These are phyloP conservation scores for Spongilla lacustris DNA, from an alignment of 37 sponge, comb jelly and placozoan species.

Conservation along the genomic window DNA sequence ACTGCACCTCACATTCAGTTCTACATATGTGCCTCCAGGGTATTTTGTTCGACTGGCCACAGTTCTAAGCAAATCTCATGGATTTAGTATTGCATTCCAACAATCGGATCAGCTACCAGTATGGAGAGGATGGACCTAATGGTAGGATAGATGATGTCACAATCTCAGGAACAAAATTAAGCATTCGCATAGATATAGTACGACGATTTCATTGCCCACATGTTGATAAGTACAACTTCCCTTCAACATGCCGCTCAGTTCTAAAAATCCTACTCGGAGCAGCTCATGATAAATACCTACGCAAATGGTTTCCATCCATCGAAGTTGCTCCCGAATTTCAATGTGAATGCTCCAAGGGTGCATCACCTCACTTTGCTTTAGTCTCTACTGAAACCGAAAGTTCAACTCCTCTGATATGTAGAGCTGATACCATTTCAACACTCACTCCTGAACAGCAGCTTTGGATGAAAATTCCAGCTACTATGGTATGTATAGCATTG, in stretches of 20 bases:
- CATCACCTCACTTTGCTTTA: neutral
- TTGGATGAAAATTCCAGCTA: conserved; percentile 16
- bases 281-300: no score
- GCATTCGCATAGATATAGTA: conserved; percentile 14
- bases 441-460: conserved; percentile 1
- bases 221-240: no score
- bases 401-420: neutral
- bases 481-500: no score
- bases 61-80: neutral
- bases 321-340: neutral
- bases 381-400: neutral
- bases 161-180: neutral
- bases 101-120: conserved; percentile 20
- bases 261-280: no score
- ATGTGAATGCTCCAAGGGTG: neutral
- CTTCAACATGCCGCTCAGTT: no score
- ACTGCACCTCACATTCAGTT: conserved; percentile 33
- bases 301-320: conserved; percentile 26
- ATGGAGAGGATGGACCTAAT: neutral
- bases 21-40: conserved; percentile 49
- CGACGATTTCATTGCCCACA: neutral
- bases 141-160: conserved; percentile 28
- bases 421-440: neutral
- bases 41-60: conserved; percentile 48
- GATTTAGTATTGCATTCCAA: conserved; percentile 1